Base-by-base conservation (phyloP, 2,888 invertebrate genomes). In the Orthonevra nobilis region DNA sequence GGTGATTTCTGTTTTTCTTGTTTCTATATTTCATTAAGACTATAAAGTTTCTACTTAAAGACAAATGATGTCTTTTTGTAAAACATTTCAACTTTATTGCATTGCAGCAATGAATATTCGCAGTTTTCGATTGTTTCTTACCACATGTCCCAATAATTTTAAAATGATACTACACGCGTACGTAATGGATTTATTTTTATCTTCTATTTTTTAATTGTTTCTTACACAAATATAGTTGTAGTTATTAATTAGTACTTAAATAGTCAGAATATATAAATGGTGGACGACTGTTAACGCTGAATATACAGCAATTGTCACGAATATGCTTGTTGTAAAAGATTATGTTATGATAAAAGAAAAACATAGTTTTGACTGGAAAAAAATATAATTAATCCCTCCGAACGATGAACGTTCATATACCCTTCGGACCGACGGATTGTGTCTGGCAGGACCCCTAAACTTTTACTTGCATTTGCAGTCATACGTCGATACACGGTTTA, bases 221-320 rank as follows among this genome's bases (percentile, higher is more conserved):
- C 75, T 77, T 77, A 73, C 63, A 74, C 61, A 75, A 56, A 70
- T n/a, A n/a, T 75, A 58, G 10, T 61, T 75, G 75, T 64, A 70
- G 70, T 77, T 58, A 77, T 70, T 58, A 70, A 77, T 77, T 69
- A 70, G 48, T 69, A 63, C 75, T 77, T 77, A 75, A n/a, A 69
- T 50, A 58, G 58, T 70, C 70, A 58, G 64, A 63, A 70, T 44
- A 64, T 56, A 61, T 68, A 58, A 70, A 63, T 70, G 70, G 63
- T 77, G 75, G 75, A 77, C 75, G 70, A 70, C 63, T 77, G 63
- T 58, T 48, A 70, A 50, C 40, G 50, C 30, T 54, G 56, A 48
- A 68, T 32, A 68, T 74, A 74, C 68, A 74, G 61, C 61, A 48
- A 15, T 44, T 70, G 52, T 52, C 32, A 23, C 42, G 30, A 44